phyloP scores from a whole-genome alignment of 2,888 invertebrate genomes.

The Noctua janthina region DNA sequence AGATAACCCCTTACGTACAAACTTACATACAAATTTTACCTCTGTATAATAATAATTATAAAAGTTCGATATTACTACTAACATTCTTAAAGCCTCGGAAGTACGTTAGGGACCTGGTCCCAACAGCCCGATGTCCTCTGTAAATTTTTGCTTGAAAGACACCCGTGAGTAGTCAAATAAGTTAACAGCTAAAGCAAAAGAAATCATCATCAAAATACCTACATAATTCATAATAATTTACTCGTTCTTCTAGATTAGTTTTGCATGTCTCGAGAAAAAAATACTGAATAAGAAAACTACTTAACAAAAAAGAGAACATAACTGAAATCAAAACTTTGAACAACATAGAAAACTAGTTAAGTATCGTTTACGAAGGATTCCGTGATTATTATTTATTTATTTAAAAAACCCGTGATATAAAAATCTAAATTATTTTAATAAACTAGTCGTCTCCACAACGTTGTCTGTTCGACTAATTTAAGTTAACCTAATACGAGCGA shows the following conservation, averaged over 20 bases:
- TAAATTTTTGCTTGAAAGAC: background rate
- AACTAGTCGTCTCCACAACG: conserved; percentile 66
- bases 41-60: too few relatives aligned
- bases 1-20: too few relatives aligned
- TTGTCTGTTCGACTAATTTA: conserved; percentile 76
- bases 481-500: conserved; percentile 75
- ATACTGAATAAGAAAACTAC: background rate
- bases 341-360: too few relatives aligned
- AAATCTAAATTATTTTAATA: background rate
- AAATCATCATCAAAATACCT: background rate
- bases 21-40: too few relatives aligned
- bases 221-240: background rate
- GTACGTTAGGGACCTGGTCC: background rate
- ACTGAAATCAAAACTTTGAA: background rate
- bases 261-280: background rate
- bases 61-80: too few relatives aligned
- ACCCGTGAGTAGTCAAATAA: background rate
- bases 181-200: background rate
- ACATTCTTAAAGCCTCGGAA: background rate
- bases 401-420: background rate
- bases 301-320: background rate
- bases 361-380: background rate
- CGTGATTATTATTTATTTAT: background rate
- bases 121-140: background rate
- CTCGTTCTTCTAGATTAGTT: background rate